Evolutionary conservation across 2,888 invertebrate genomes (phyloP), one percentile per base, ranked within the genome.

Genomic region (Eupithecia insigniata): DNA sequence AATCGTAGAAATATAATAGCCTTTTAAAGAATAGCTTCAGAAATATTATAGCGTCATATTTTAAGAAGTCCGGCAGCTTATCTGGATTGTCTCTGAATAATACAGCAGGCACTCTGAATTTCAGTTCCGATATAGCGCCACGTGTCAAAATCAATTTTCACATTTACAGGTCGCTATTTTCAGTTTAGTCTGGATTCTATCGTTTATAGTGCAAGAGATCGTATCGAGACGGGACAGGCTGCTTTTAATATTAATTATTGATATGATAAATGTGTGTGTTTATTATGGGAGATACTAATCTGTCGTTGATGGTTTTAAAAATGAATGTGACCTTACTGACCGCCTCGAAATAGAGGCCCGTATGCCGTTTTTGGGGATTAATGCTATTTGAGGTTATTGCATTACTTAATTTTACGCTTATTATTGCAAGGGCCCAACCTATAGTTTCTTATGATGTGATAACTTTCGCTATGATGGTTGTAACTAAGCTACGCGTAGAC

Each of bases 81-180:
- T 85, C 84, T 85, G 85, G 85, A 88, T 89, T 88, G 86, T 84
- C 83, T 86, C 80, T 90, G 89, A 87, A 90, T 90, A 88, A 89
- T 87, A 87, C 82, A 90, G 79, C 80, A 87, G 85, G 85, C 84
- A 85, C 84, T 83, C 84, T 79, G 82, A 84, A 84, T 78, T 82
- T 81, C 81, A 83, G 84, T 81, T 83, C 85, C 78, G 84, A 87
- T 90, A 90, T 88, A 90, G 87, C 86, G 84, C 81, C 83, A 84
- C 84, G 83, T 89, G 90, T 92, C 92, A 90, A 89, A 92, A 92
- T 90, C 90, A 92, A 91, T 92, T 91, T 91, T 86, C 89, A 88
- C 89, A 84, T 90, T 91, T 89, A 89, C 87, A 89, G 88, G 83
- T 88, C 81, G 88, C 92, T 92, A 92, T 92, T 92, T 91, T 87